These are phyloP conservation scores for Enteromius fasciolatus DNA, from an alignment of 2,797 vertebrate species.

Conservation along the genomic window DNA sequence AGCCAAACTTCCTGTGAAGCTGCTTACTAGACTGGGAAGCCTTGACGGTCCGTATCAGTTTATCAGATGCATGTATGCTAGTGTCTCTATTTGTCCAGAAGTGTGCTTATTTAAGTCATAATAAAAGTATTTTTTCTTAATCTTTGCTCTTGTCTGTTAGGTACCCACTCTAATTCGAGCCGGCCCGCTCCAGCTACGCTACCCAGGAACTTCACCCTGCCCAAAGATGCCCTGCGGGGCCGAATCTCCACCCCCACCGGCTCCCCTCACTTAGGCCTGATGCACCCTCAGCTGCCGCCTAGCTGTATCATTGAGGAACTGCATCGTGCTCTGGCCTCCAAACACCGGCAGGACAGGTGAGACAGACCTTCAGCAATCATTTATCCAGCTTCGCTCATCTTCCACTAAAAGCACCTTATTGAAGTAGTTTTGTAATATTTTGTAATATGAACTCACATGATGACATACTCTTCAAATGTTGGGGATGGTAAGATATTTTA, in stretches of 20 bases:
- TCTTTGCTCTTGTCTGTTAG: slow-evolving; percentile 58
- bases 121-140: not conserved
- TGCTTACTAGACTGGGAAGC: slow-evolving; percentile 78
- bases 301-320: slow-evolving; percentile 97
- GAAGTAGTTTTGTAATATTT: not conserved
- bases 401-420: not conserved
- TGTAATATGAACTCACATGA: not conserved
- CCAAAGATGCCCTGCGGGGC: slow-evolving; percentile 81
- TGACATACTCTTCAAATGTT: not conserved
- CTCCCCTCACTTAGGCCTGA: slow-evolving; percentile 87
- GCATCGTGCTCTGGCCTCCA: slow-evolving; percentile 91
- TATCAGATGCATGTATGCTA: not conserved
- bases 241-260: slow-evolving; percentile 85
- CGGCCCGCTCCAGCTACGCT: slow-evolving; percentile 79
- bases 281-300: slow-evolving; percentile 89
- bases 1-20: slow-evolving; percentile 72
- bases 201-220: slow-evolving; percentile 81
- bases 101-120: not conserved
- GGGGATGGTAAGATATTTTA: not conserved
- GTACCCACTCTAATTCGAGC: slow-evolving; percentile 65
- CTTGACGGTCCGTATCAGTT: slow-evolving; percentile 73
- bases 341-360: slow-evolving; percentile 95
- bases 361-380: slow-evolving; percentile 5
- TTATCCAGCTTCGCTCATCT: not conserved
- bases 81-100: not conserved